Percentiles rank a stretch among this genome's conserved stretches.
Conservation (phyloP, 2,113 vertebrate genomes). For the Tyrannus savana region DNA sequence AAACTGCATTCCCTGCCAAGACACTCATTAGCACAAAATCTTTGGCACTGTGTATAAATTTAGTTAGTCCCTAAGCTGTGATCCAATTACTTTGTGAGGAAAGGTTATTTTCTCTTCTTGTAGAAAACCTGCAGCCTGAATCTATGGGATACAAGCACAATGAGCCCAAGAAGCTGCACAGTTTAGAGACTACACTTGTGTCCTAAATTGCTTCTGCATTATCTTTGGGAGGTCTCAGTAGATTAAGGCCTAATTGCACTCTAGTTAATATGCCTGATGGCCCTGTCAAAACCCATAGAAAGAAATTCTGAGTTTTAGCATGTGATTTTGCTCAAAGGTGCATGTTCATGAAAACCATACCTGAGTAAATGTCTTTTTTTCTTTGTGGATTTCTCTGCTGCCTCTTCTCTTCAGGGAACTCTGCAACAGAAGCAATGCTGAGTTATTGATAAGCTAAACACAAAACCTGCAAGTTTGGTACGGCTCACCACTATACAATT, state of each 20-base stretch:
- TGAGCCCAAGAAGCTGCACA: fast-evolving
- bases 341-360: slow-evolving; percentile 66
- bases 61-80: background rate
- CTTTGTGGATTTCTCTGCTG: slow-evolving; percentile 91
- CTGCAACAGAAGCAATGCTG: slow-evolving; percentile 73
- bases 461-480: background rate
- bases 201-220: background rate
- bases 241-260: slow-evolving; percentile 8
- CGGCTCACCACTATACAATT: background rate
- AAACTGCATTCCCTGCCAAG: background rate
- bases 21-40: background rate
- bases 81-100: slow-evolving; percentile 17
- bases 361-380: slow-evolving; percentile 90
- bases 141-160: background rate
- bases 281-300: background rate
- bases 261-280: background rate
- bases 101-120: slow-evolving; percentile 30
- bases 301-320: background rate
- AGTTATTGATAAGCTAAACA: slow-evolving; percentile 24
- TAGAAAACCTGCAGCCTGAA: background rate
- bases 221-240: slow-evolving; percentile 1
- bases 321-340: background rate
- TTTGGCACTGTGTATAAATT: background rate
- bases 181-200: background rate
- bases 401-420: slow-evolving; percentile 91